Base-by-base conservation (phyloP, 1,140 invertebrate genomes). In the Meteorus sp. region DNA sequence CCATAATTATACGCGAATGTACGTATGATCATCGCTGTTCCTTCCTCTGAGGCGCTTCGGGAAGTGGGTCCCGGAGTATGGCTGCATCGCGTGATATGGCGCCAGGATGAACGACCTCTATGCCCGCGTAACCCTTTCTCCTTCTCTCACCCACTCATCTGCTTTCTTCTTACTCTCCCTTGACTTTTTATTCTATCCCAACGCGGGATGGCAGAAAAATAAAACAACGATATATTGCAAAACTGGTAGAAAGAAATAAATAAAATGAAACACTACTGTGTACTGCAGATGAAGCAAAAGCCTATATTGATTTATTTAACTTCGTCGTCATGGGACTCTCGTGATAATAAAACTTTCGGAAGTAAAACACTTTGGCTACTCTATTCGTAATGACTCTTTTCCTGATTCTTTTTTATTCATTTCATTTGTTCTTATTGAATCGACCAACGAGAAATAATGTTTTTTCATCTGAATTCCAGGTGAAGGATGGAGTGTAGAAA, bases 241-340 rank as follows among this genome's bases (percentile, higher is more conserved):
- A 48, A 33, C 44, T 48, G 9, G 31, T 23, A 41, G 5, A 27
- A 58, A 56, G 19, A 15, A 52, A 58, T 52, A 55, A 55, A 55
- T 47, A 53, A 71, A 64, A 52, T 61, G 39, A 53, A 52, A 59
- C 37, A 33, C 44, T 20, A 22, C 29, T 31, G 54, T n/a, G n/a
- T n/a, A n/a, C 52, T 53, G 43, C 39, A 39, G 6, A 19, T 44
- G 29, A 33, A 48, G 39, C n/a, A n/a, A n/a, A n/a, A n/a, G 31
- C 48, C n/a, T n/a, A n/a, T 73, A 73, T 74, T 56, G 75, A 75
- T 70, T 76, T 70, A 74, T 73, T 75, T 71, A 61, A 69, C 59
- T 31, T 51, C 59, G 58, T 63, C 54, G 63, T 64, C 66, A 64
- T 56, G 58, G 63, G 55, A 68, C 60, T 61, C n/a, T n/a, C 45